Base-by-base conservation (phyloP, 2,113 vertebrate genomes). In the Rafetus swinhoei region DNA sequence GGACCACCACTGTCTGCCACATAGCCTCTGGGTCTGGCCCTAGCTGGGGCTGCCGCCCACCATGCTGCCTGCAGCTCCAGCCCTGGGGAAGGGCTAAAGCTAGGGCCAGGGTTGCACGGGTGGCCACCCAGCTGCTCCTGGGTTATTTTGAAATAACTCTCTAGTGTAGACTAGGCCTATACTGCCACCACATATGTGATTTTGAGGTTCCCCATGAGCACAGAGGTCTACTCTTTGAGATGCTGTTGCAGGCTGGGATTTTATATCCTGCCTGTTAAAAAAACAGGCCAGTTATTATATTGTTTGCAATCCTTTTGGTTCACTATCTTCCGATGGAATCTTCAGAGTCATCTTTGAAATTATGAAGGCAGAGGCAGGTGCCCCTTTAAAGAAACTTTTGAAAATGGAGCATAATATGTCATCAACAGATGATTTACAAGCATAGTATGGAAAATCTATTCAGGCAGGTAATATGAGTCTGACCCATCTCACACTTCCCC, bases 261-360 rank as follows among this genome's bases (percentile, higher is more conserved):
- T 2, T 84, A 62, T 35, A 59, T 69, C 2, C 60, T 90, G 74
- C 14, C 86, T 82, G 56, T 60, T 24, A 55, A 93, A 90, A 55
- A 22, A 45, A 79, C 90, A 77, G 2, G 53, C 15, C 80, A 19
- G 5, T 1, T 9, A 11, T 55, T 90, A 8, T 35, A n/a, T 35
- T 72, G n/a, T 35, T 35, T 72, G 32, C n/a, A 21, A 19, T 21
- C 65, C n/a, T 72, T 32, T 93, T 13, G 88, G 57, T 27, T 52
- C 22, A 5, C 21, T 93, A 19, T 35, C 29, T 13, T 88, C 79
- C 55, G 60, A 86, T 88, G 57, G 55, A 22, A 91, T 86, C 97
- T 96, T 92, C 96, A 99, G 99, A 85, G 97, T 99, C 90, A 98
- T 98, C 90, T 81, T 99, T 18, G 99, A 99, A 0, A 92, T 96